Evolutionary conservation across 2,888 invertebrate genomes (phyloP).

Genomic region (Calliphora vomitoria): DNA sequence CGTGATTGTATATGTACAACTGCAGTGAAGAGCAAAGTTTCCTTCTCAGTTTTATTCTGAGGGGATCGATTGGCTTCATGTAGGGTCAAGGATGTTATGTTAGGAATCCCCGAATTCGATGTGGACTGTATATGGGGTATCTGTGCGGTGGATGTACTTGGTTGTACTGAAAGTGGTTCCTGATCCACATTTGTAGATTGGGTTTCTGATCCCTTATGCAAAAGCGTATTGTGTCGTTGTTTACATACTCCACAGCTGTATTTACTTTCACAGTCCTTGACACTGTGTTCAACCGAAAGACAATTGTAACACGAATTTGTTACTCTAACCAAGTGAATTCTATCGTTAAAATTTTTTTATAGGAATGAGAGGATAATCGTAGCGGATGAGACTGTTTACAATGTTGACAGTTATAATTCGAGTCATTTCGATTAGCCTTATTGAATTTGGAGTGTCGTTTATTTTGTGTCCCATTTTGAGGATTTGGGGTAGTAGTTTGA

Average conservation of each 20-base stretch:
- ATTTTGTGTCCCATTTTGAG: not conserved
- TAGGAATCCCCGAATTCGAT: too few species aligned
- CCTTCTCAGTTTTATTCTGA: not conserved
- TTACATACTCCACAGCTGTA: constrained; percentile 14
- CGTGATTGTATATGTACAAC: not conserved
- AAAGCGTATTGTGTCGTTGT: constrained; percentile 9
- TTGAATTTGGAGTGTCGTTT: not conserved
- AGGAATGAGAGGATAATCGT: not conserved
- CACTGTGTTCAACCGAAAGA: not conserved
- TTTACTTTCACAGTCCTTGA: constrained; percentile 21
- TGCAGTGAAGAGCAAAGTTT: constrained; percentile 45
- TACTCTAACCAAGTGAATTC: constrained; percentile 29
- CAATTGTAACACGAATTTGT: constrained; percentile 39
- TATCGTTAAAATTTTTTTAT: constrained; percentile 12
- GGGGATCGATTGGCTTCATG: not conserved
- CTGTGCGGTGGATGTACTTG: not conserved
- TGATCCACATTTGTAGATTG: not conserved
- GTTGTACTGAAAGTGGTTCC: not conserved
- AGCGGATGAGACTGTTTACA: not conserved
- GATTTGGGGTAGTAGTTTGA: not conserved
- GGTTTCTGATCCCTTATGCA: constrained; percentile 16
- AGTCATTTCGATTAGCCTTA: not conserved
- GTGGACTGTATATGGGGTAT: too few species aligned
- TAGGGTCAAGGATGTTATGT: constrained; percentile 6
- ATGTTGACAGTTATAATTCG: not conserved